These are phyloP conservation scores for Agraylea sexmaculata DNA, from an alignment of 1,140 invertebrate species.

Conservation along the genomic window DNA sequence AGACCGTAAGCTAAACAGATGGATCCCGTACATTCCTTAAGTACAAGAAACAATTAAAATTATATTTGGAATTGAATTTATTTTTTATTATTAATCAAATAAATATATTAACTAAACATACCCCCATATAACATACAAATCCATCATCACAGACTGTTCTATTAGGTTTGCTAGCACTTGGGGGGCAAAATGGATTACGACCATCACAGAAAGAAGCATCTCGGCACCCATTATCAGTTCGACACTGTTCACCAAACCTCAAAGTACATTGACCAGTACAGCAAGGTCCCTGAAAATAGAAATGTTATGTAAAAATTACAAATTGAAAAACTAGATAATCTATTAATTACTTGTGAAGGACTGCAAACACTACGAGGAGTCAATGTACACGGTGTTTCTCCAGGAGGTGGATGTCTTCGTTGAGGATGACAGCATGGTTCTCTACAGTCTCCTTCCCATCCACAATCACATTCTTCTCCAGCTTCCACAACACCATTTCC, in stretches of 20 bases:
- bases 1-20: constrained; percentile 87
- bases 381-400: constrained; percentile 74
- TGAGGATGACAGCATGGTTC: constrained; percentile 91
- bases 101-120: constrained; percentile 39
- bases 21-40: constrained; percentile 79
- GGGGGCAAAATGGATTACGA: constrained; percentile 68
- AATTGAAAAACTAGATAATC: neutral
- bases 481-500: constrained; percentile 94
- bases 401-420: constrained; percentile 56
- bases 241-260: constrained; percentile 76
- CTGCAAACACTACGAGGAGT: constrained; percentile 67
- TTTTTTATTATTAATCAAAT: no score
- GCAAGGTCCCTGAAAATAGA: constrained; percentile 71
- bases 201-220: constrained; percentile 85
- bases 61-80: no score
- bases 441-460: constrained; percentile 90
- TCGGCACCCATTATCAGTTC: constrained; percentile 88
- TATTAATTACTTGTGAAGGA: constrained; percentile 56
- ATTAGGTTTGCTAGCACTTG: constrained; percentile 86
- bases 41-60: constrained; percentile 5
- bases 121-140: constrained; percentile 90
- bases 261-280: constrained; percentile 81
- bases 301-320: neutral
- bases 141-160: constrained; percentile 89
- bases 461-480: constrained; percentile 96